Percentiles rank a stretch among this genome's conserved stretches.
These are phyloP conservation scores for Ctenochaetus hawaiiensis DNA, from an alignment of 2,797 vertebrate genomes.

Conservation along the genomic window DNA sequence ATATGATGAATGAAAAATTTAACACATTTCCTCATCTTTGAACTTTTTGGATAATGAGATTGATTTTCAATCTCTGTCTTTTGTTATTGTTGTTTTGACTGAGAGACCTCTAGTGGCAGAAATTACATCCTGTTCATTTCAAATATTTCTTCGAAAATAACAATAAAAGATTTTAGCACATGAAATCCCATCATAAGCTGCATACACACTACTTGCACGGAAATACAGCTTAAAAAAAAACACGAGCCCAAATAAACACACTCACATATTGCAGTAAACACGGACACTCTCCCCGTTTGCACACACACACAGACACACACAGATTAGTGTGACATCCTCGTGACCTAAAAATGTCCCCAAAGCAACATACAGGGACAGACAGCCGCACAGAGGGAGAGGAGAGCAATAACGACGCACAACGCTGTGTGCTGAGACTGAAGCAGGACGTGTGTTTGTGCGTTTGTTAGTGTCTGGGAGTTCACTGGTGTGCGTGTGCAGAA, in stretches of 20 bases:
- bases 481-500: slow-evolving; percentile 33
- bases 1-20: too few species aligned
- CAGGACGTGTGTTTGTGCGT: slow-evolving; percentile 21
- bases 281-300: not conserved
- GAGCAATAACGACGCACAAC: slow-evolving; percentile 30
- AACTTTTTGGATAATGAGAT: too few species aligned
- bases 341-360: slow-evolving; percentile 75
- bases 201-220: too few species aligned
- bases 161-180: too few species aligned
- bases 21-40: too few species aligned
- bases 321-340: slow-evolving; percentile 49
- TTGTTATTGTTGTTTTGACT: too few species aligned
- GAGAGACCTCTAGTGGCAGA: too few species aligned
- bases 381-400: slow-evolving; percentile 46
- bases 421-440: slow-evolving; percentile 12
- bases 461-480: slow-evolving; percentile 33
- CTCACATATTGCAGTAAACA: slow-evolving; percentile 22
- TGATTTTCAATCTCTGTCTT: too few species aligned
- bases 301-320: slow-evolving; percentile 16
- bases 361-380: slow-evolving; percentile 64
- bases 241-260: not conserved
- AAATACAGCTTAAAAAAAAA: too few species aligned
- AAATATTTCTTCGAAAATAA: too few species aligned
- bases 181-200: too few species aligned
- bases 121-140: too few species aligned